Base-by-base conservation (phyloP, 2,888 invertebrate species). In the Latrodectus hesperus region DNA sequence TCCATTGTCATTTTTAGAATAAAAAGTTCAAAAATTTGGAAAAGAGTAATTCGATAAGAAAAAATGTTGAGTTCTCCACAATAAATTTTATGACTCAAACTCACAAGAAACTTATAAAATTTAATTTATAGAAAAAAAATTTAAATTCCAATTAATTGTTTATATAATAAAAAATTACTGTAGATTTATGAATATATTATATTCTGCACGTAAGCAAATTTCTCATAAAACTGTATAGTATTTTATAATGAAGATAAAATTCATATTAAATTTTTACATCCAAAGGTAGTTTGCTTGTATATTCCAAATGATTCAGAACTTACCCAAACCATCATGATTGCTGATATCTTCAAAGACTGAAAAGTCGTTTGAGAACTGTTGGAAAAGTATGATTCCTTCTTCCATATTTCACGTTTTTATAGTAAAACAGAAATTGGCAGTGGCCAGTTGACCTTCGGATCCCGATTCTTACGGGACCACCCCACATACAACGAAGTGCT, bases 371-470 rank as follows among this genome's bases (percentile, higher is more conserved):
- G 64, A 76, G 74, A 73, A 79, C 85, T 67, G 16, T 12, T 70
- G 78, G 16, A 68, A n/a, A 38, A 64, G 64, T 38, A 81, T 51
- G 73, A 9, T 55, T 68, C 12, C 49, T 16, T n/a, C 71, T 26
- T 55, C 86, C 86, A 87, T 87, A 87, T 70, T 81, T 87, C 86
- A 87, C 86, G 77, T 87, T 87, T 87, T 81, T 87, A 87, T 87
- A 87, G 77, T 81, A 72, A 75, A 71, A 53, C 74, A 22, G 76
- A 26, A 16, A 65, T 76, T 60, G 70, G 52, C 75, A 49, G 60
- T 71, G 65, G 79, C 77, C 86, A 77, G 81, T 67, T 55, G 81
- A 67, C 81, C 86, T 81, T 87, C 64, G 49, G 52, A 49, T 67
- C 52, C 38, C 60, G n/a, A 60, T 76, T 70, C 60, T 60, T 76